A percentile compares a stretch with the other conserved stretches of the same genome.
phyloP scores from a whole-genome alignment of 2,797 vertebrate genomes.

The Okamejei kenojei region DNA sequence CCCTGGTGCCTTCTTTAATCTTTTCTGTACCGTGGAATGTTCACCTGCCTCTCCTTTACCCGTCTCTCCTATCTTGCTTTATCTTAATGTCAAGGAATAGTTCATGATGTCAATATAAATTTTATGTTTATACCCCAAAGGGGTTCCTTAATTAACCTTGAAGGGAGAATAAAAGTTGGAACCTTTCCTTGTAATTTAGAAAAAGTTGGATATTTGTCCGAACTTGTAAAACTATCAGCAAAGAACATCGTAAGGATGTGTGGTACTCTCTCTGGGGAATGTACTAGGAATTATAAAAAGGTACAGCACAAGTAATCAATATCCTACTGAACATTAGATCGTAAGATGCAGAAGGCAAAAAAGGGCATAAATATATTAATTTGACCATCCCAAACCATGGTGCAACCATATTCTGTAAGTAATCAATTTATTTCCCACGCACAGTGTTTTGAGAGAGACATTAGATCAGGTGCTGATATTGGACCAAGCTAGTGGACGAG shows the following conservation, averaged over 20 bases:
- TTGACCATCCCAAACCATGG: neutral
- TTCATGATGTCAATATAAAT: neutral
- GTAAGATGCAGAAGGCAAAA: neutral
- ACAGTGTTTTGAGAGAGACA: neutral
- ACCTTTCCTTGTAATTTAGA: neutral
- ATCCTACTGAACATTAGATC: neutral
- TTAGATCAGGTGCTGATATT: neutral
- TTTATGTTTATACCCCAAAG: neutral
- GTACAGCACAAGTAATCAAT: neutral
- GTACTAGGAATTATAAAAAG: neutral
- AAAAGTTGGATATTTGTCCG: neutral
- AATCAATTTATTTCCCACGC: neutral
- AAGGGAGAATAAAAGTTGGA: neutral
- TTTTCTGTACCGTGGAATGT: neutral
- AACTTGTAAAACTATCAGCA: neutral
- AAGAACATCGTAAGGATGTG: neutral
- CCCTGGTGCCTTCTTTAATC: neutral
- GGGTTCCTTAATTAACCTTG: neutral
- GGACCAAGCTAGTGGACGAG: neutral
- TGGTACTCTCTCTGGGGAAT: neutral
- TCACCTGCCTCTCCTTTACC: neutral
- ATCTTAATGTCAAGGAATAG: neutral
- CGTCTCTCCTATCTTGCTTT: neutral
- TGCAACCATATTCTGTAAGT: neutral
- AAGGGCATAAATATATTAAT: neutral